These are phyloP conservation scores for Bursaphelenchus okinawaensis DNA, from an alignment of 2,888 invertebrate genomes.

Conservation along the genomic window DNA sequence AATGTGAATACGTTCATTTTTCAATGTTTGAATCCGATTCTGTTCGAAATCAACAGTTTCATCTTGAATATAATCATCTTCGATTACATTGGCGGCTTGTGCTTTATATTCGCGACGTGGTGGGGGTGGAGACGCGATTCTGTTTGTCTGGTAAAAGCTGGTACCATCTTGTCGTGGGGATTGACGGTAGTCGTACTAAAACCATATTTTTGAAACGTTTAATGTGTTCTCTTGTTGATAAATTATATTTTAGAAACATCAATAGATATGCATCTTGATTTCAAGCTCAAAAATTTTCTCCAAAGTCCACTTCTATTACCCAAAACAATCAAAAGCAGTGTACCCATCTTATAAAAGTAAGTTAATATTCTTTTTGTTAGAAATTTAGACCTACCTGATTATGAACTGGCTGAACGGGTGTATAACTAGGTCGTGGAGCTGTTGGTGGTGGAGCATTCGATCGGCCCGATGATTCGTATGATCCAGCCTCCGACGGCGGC, in stretches of 20 bases:
- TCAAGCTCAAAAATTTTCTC: too few relatives aligned
- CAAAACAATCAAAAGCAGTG: too few relatives aligned
- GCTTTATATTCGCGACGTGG: neutral
- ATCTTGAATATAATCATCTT: conserved; percentile 46
- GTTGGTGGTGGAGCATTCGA: neutral
- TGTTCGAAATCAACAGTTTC: conserved; percentile 53
- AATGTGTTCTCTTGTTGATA: too few relatives aligned
- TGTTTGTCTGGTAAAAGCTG: neutral
- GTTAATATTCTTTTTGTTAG: too few relatives aligned
- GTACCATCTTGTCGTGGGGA: neutral
- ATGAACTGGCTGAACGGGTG: neutral
- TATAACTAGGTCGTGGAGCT: neutral
- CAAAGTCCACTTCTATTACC: too few relatives aligned
- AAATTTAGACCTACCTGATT: too few relatives aligned
- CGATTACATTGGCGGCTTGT: conserved; percentile 14
- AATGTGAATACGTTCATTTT: conserved; percentile 92
- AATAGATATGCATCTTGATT: too few relatives aligned
- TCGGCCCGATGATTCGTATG: neutral
- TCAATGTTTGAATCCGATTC: conserved; percentile 60
- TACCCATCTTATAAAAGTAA: too few relatives aligned
- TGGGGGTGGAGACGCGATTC: neutral
- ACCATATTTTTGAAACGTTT: too few relatives aligned
- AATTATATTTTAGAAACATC: too few relatives aligned
- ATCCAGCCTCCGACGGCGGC: neutral
- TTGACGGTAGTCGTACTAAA: neutral